Evolutionary conservation across 2,888 invertebrate species (phyloP).

Genomic region (Bursaphelenchus okinawaensis): DNA sequence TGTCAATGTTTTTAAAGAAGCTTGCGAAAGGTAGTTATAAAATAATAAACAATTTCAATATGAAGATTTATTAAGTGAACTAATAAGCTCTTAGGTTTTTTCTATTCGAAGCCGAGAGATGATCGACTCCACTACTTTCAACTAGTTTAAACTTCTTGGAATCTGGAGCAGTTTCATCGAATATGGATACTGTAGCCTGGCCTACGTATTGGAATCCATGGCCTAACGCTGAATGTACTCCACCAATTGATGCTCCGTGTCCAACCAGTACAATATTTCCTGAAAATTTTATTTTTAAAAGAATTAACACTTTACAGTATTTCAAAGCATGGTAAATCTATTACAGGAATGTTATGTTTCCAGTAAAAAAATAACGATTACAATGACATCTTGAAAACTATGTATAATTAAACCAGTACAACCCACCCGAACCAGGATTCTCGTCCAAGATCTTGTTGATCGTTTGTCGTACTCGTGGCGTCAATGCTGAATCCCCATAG

Average conservation of each 20-base stretch:
- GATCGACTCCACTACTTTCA: constrained; percentile 39
- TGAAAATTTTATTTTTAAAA: not conserved
- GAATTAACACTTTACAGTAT: constrained; percentile 10
- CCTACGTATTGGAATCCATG: constrained; percentile 48
- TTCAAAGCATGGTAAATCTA: not conserved
- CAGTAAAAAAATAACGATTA: not conserved
- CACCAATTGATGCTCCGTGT: constrained; percentile 55
- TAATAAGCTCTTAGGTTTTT: constrained; percentile 49
- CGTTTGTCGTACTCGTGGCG: constrained; percentile 37
- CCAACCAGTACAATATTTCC: constrained; percentile 41
- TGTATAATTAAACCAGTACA: not conserved
- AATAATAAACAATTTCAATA: too few species aligned
- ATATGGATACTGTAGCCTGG: constrained; percentile 37
- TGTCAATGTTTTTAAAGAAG: too few species aligned
- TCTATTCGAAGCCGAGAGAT: constrained; percentile 39
- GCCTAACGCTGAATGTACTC: constrained; percentile 44
- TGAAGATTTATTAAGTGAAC: too few species aligned
- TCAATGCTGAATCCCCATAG: constrained; percentile 52
- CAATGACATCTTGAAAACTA: too few species aligned
- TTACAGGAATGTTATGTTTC: not conserved
- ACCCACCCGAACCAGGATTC: constrained; percentile 5
- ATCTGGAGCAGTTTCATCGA: constrained; percentile 30
- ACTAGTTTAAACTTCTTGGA: constrained; percentile 33
- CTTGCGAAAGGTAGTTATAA: too few species aligned
- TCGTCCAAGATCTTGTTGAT: constrained; percentile 35